phyloP scores from a whole-genome alignment of 35 echinoderm and acorn worm species.

The Ophioderma brevispina region DNA sequence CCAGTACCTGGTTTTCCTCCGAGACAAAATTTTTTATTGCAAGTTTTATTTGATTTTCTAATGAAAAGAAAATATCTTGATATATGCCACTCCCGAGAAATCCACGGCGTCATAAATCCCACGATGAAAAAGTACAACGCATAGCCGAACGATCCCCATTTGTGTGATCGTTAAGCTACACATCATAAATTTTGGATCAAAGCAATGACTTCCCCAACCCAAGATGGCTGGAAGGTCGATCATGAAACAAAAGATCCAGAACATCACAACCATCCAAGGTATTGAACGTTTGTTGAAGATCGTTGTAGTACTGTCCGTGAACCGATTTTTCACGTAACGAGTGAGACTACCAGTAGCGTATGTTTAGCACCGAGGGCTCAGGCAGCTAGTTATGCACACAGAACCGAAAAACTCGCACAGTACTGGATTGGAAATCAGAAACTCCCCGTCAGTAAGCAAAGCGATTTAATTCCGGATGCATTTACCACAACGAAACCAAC shows the following conservation, averaged over 20 bases:
- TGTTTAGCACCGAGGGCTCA: conserved; percentile 52
- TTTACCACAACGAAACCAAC: conserved; percentile 55
- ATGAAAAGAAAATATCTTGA: not conserved
- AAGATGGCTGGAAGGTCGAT: not conserved
- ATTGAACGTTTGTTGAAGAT: conserved; percentile 56
- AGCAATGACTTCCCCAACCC: conserved; percentile 1
- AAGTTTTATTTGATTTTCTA: not conserved
- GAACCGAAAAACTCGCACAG: conserved; percentile 27
- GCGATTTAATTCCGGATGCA: conserved; percentile 44
- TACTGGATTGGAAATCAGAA: not conserved
- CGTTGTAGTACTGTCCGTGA: conserved; percentile 23
- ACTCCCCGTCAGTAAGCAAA: not conserved
- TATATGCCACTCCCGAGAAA: no score
- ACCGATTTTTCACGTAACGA: conserved; percentile 59
- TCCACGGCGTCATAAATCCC: no score
- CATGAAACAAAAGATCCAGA: not conserved
- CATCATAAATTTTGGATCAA: not conserved
- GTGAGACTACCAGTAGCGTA: conserved; percentile 47
- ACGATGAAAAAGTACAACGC: not conserved
- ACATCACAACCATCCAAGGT: not conserved
- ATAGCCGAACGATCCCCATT: not conserved
- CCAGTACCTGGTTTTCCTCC: no score
- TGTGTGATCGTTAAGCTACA: conserved; percentile 3
- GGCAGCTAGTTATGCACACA: conserved; percentile 35
- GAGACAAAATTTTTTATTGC: not conserved